A percentile compares a stretch with the other conserved stretches of the same genome.
Conservation (phyloP, 2,888 invertebrate species). For the Capitulum mitella region DNA sequence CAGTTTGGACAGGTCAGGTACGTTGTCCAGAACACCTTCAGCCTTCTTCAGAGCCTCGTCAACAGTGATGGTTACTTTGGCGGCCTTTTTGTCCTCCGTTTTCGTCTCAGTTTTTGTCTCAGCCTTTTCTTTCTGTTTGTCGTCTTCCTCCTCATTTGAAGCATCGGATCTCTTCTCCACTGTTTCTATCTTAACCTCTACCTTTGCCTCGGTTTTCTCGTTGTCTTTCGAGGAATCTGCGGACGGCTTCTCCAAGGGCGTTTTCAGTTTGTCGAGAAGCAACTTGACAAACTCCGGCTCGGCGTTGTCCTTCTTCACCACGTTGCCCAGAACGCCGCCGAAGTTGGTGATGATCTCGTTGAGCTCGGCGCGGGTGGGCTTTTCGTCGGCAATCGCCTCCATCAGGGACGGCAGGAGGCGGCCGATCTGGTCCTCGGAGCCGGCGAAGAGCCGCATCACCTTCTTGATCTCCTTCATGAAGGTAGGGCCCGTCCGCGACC, state of each 20-base stretch:
- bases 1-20: not conserved
- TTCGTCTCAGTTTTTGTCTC: not conserved
- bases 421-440: conserved; percentile 21
- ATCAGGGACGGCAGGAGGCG: conserved; percentile 7
- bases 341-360: not conserved
- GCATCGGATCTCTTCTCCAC: not conserved
- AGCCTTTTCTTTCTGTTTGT: not conserved
- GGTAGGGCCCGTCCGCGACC: not conserved
- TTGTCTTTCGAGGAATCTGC: no score
- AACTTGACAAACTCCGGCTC: not conserved
- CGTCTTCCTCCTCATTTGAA: no score
- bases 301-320: conserved; percentile 5
- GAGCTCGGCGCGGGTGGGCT: not conserved
- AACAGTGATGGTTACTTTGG: not conserved
- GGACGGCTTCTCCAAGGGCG: not conserved
- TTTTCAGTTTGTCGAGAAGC: not conserved
- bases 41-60: not conserved
- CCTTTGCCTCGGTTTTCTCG: not conserved
- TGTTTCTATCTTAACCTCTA: not conserved
- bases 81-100: not conserved
- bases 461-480: conserved; percentile 8
- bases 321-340: not conserved
- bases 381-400: conserved; percentile 4
- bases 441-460: not conserved
- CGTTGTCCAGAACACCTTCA: not conserved